Evolutionary conservation across 2,797 vertebrate species (phyloP), one percentile per base, ranked within the genome.

Genomic region (Pitangus sulphuratus): DNA sequence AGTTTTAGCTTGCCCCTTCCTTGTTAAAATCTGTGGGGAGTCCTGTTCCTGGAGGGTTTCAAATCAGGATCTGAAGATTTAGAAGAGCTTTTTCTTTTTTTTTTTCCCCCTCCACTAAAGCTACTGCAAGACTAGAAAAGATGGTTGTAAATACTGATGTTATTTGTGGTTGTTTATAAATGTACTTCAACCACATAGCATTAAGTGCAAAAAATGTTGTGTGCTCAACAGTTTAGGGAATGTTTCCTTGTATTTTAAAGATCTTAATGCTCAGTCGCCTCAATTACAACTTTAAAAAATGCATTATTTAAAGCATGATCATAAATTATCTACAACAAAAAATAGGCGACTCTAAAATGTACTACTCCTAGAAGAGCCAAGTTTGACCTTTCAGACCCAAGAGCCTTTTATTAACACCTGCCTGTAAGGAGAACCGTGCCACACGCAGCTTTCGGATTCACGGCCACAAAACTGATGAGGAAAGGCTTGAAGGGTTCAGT

Each of bases 341-440:
- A 97, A 91, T 95, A 97, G 95, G 97, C 97, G 89, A 98, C 95
- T 97, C 97, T 97, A 95, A 97, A 97, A 97, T 93, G 75, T 89
- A 97, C 97, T 97, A 97, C 96, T 98, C 97, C 95, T 97, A 87
- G 94, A 97, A 96, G 97, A 98, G 97, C 97, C 39, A 85, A 95
- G 97, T 97, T 98, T 99, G 99, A 99, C 99, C 99, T 99, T 98
- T 98, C 96, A 98, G 98, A 99, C 99, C 98, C 97, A 98, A 98
- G 98, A 98, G 98, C 98, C 99, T 99, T 99, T 99, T 99, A 99
- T 99, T 99, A 99, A 99, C 99, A 99, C 99, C 99, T 99, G 99
- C 99, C 99, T 99, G 98, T 99, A 98, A 98, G 98, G 98, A 98
- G 98, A 98, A 97, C 98, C 97, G 97, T 98, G 98, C 98, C 98